These are phyloP conservation scores for Thymelicus sylvestris DNA, from an alignment of 2,888 invertebrate genomes.

Conservation along the genomic window DNA sequence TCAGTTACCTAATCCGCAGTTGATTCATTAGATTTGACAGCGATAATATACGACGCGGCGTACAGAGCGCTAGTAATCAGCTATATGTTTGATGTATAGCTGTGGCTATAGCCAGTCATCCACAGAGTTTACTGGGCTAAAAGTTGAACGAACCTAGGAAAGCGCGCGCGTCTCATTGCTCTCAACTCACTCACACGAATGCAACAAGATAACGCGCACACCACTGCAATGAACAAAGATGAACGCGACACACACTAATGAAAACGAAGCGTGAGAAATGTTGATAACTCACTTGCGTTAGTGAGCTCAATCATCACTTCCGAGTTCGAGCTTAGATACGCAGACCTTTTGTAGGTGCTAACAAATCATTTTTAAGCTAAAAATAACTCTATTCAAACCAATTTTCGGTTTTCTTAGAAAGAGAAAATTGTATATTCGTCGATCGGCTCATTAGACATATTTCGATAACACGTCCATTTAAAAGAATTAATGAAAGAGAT, in stretches of 20 bases:
- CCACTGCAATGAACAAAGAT: conserved; percentile 62
- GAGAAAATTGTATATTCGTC: too few species aligned
- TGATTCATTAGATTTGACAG: conserved; percentile 36
- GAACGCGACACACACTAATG: conserved; percentile 67
- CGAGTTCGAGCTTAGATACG: conserved; percentile 60
- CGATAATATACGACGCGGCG: conserved; percentile 13
- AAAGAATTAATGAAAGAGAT: conserved; percentile 65
- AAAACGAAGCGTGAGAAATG: conserved; percentile 80
- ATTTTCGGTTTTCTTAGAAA: not conserved
- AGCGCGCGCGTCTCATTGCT: conserved; percentile 70
- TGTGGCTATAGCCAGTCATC: conserved; percentile 55
- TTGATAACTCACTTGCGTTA: conserved; percentile 82
- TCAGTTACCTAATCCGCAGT: not conserved
- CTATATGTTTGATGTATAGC: conserved; percentile 50
- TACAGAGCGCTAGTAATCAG: conserved; percentile 40
- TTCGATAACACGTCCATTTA: conserved; percentile 1
- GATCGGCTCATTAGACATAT: not conserved
- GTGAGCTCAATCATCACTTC: conserved; percentile 76
- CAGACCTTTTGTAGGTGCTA: conserved; percentile 20
- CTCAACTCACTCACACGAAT: conserved; percentile 72
- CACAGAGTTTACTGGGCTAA: conserved; percentile 84
- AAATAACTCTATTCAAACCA: conserved; percentile 9
- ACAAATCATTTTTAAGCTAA: conserved; percentile 35
- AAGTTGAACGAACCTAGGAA: conserved; percentile 83
- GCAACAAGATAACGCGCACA: conserved; percentile 51